These are phyloP conservation scores for Tuta absoluta DNA, from an alignment of 2,888 invertebrate genomes.

Conservation along the genomic window DNA sequence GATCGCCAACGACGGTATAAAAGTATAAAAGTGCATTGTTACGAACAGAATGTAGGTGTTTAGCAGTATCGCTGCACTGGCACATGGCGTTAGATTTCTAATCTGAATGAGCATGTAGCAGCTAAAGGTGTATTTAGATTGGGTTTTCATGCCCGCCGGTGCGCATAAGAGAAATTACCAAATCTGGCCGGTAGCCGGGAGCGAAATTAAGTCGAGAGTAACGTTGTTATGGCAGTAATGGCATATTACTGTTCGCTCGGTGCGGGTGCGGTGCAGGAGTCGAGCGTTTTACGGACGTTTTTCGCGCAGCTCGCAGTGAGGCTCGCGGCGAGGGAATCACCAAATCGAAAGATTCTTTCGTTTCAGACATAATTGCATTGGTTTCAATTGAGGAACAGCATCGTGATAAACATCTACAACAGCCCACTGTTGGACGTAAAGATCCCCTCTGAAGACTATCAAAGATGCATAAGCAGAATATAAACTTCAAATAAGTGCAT, in stretches of 20 bases:
- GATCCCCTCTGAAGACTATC: too few species aligned
- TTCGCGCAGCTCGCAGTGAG: neutral
- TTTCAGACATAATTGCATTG: conserved; percentile 61
- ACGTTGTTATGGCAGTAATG: conserved; percentile 74
- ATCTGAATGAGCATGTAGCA: conserved; percentile 1
- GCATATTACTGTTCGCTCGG: conserved; percentile 67
- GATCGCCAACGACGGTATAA: conserved; percentile 23
- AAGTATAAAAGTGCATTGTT: conserved; percentile 18
- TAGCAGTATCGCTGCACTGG: neutral
- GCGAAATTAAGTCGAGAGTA: conserved; percentile 77
- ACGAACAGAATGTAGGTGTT: neutral
- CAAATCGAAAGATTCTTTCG: conserved; percentile 74
- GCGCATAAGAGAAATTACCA: conserved; percentile 60
- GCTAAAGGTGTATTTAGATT: conserved; percentile 38
- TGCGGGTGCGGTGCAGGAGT: conserved; percentile 61
- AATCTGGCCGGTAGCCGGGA: conserved; percentile 62
- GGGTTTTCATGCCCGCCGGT: conserved; percentile 44
- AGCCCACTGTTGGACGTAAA: neutral
- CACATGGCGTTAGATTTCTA: neutral
- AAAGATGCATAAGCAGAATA: neutral
- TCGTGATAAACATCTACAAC: too few species aligned
- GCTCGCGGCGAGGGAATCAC: conserved; percentile 50
- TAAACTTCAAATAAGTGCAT: neutral
- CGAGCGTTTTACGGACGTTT: conserved; percentile 58
- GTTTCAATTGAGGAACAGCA: conserved; percentile 19